Evolutionary conservation across 2,888 invertebrate genomes (phyloP).

Genomic region (Syritta pipiens): DNA sequence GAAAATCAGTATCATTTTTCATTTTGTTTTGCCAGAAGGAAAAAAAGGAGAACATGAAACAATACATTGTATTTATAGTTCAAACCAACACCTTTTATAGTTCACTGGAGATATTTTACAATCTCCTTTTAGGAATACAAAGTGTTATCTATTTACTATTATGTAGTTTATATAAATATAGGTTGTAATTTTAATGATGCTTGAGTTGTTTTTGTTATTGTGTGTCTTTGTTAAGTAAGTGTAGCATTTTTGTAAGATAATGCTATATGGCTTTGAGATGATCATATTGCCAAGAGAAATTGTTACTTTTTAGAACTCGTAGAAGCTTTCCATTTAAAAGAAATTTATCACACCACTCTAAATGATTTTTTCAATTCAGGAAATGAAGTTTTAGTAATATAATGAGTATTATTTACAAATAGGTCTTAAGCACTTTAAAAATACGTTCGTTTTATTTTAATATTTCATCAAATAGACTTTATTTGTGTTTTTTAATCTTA

Average conservation of each 20-base stretch:
- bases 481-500: too few relatives aligned
- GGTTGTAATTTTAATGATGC: slow-evolving; percentile 12
- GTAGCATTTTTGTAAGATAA: too few relatives aligned
- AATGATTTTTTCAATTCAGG: neutral
- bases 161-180: slow-evolving; percentile 21
- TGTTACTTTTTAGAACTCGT: slow-evolving; percentile 42
- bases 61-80: slow-evolving; percentile 21
- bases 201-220: neutral
- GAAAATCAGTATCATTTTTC: neutral
- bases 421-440: slow-evolving; percentile 6
- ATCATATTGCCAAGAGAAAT: slow-evolving; percentile 11
- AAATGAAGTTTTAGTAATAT: slow-evolving; percentile 10
- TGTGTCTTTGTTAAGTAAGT: slow-evolving; percentile 1
- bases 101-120: slow-evolving; percentile 32
- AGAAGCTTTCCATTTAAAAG: slow-evolving; percentile 75
- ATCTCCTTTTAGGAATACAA: slow-evolving; percentile 54
- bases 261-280: too few relatives aligned
- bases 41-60: slow-evolving; percentile 9
- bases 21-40: too few relatives aligned
- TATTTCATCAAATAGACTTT: neutral
- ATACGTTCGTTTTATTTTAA: neutral
- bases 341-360: slow-evolving; percentile 43
- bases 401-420: slow-evolving; percentile 34
- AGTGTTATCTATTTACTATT: slow-evolving; percentile 39
- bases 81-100: slow-evolving; percentile 43